These are phyloP conservation scores for Caenorhabditis briggsae DNA, from an alignment of 1,140 invertebrate species.

Conservation along the genomic window DNA sequence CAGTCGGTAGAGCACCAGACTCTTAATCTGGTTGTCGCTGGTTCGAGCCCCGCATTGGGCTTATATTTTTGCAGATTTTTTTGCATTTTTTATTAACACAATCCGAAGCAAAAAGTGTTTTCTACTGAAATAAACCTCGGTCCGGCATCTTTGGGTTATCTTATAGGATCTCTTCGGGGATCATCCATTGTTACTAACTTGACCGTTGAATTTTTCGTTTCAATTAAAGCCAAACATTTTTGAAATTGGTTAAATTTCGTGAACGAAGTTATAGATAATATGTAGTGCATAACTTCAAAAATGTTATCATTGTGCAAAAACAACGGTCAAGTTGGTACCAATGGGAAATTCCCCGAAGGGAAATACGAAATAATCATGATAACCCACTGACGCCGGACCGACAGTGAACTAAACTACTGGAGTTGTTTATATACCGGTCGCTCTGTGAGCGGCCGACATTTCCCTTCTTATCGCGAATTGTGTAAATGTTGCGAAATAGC, in stretches of 20 bases:
- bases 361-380: background rate
- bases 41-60: conserved; percentile 76
- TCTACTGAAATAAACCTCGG: too few relatives aligned
- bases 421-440: background rate
- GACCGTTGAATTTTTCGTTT: too few relatives aligned
- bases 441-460: background rate
- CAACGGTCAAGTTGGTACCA: conserved; percentile 8
- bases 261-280: too few relatives aligned
- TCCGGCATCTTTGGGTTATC: too few relatives aligned
- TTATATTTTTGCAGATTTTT: conserved; percentile 29
- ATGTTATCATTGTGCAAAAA: background rate
- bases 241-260: too few relatives aligned
- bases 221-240: too few relatives aligned
- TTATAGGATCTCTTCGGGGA: background rate
- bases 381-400: conserved; percentile 39
- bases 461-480: background rate
- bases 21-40: conserved; percentile 78
- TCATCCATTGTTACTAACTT: too few relatives aligned
- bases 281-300: too few relatives aligned
- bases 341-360: background rate
- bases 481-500: background rate
- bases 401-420: background rate
- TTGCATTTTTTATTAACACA: too few relatives aligned
- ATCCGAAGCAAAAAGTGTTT: too few relatives aligned
- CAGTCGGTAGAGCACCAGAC: conserved; percentile 78